Base-by-base conservation (phyloP, 1,140 invertebrate species). In the Popillia japonica region DNA sequence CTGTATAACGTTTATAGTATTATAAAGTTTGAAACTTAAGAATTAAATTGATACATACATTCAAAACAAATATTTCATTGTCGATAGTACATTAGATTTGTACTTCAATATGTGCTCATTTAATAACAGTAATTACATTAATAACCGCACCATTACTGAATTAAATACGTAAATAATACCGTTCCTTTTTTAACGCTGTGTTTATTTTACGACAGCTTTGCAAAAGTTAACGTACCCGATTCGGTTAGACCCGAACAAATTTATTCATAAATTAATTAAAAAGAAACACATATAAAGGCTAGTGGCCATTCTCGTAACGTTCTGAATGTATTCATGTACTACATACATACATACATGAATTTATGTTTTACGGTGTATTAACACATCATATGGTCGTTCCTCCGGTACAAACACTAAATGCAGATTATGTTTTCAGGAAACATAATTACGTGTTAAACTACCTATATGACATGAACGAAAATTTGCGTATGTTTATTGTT, bases 261-360 rank as follows among this genome's bases (percentile, higher is more conserved):
- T 61, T 61, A 61, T 61, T 61, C 59, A 22, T 8, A 61, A 20
- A 22, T 20, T 61, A 61, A 61, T 61, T 61, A 61, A 61, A 61
- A 22, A 48, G 10, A 48, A 34, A 68, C 61, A 23, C 8, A 22
- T 23, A 68, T 68, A 11, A n/a, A n/a, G 14, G 0, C 10, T 55
- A n/a, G 0, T 55, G 14, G 6, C 14, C 11, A 17, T 55, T 17
- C 14, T 14, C 42, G 42, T 44, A 61, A 61, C 20, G 59, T 61
- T 61, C 20, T 20, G n/a, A 61, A 61, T 20, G 17, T 61, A 61
- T 61, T 61, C 59, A 8, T 61, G n/a, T 61, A 61, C n/a, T 20
- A 61, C 59, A 20, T 61, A 61, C 59, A 59, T 59, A 59, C 55
- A 61, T 61, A 22, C n/a, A 61, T 68, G 27, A 55, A n/a, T 55